Base-by-base conservation (phyloP, 1,140 invertebrate genomes). In the Drosophila ambigua region DNA sequence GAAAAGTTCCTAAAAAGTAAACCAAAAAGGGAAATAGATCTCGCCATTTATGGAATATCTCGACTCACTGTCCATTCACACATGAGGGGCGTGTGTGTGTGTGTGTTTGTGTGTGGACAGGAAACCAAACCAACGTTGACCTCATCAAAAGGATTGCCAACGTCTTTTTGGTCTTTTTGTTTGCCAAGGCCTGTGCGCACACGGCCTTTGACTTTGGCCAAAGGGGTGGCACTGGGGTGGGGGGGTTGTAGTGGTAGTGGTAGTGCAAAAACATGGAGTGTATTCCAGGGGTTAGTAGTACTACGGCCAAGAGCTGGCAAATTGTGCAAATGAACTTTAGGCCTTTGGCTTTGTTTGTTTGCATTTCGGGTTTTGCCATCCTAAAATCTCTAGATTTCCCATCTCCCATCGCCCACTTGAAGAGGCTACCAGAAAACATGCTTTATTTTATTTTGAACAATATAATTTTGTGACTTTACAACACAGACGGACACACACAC, bases 121-220 rank as follows among this genome's bases (percentile, higher is more conserved):
- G 75, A 72, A 87, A 85, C 81, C 81, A 66, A 74, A 88, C 75
- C 77, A 68, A 74, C 79, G 79, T 83, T 84, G 83, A 88, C 83
- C 83, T 88, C 83, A 88, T 88, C 83, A 88, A 88, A 88, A 89
- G 84, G 84, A 89, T 89, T 84, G 67, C 71, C 84, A 89, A 65
- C 84, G 85, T 89, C 84, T 89, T 89, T 89, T 89, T 80, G 84
- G 84, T 90, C 79, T 80, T 89, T 89, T 89, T 89, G 84, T 89
- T 89, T 89, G 72, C 59, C 68, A 39, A 79, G 76, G 72, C 55
- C 72, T 66, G 76, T 63, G 44, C 66, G 35, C 35, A 39, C 48
- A 73, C 74, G 83, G 83, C 76, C 83, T 88, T 88, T 88, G 83
- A 88, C 83, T 88, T 79, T 77, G 73, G 72, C 67, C 58, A 55